Conservation (phyloP, 1,140 invertebrate genomes). For the roundworm (Caenorhabditis elegans) region DNA sequence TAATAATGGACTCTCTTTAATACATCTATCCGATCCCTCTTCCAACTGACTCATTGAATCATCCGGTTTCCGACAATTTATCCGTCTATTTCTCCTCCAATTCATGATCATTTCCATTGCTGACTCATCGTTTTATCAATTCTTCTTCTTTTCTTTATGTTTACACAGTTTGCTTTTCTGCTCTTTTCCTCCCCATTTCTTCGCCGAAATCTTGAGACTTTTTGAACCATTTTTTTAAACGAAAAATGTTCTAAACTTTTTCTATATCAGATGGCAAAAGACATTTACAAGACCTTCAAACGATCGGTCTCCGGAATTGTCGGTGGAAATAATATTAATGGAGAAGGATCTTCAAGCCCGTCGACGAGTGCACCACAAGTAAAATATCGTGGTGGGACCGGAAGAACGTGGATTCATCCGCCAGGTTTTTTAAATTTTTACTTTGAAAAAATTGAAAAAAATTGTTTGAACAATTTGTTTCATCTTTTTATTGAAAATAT, state of each 20-base stretch:
- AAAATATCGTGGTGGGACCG: conserved; percentile 28
- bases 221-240: not conserved
- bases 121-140: conserved; percentile 14
- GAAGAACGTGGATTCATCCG: conserved; percentile 43
- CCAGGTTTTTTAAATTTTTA: conserved; percentile 36
- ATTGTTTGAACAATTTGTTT: too few species aligned
- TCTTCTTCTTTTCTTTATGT: conserved; percentile 4
- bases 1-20: not conserved
- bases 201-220: too few species aligned
- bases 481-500: too few species aligned
- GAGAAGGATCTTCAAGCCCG: not conserved
- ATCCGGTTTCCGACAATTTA: not conserved
- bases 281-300: conserved; percentile 41
- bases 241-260: too few species aligned
- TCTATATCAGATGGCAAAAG: conserved; percentile 32
- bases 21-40: not conserved
- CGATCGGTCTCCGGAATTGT: conserved; percentile 27
- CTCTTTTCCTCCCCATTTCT: not conserved
- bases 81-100: not conserved
- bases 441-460: too few species aligned
- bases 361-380: not conserved
- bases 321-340: not conserved
- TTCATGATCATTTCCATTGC: not conserved
- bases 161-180: not conserved
- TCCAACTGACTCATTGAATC: not conserved